phyloP scores from a whole-genome alignment of 2,888 invertebrate species.

The Lithophane semibrunnea region DNA sequence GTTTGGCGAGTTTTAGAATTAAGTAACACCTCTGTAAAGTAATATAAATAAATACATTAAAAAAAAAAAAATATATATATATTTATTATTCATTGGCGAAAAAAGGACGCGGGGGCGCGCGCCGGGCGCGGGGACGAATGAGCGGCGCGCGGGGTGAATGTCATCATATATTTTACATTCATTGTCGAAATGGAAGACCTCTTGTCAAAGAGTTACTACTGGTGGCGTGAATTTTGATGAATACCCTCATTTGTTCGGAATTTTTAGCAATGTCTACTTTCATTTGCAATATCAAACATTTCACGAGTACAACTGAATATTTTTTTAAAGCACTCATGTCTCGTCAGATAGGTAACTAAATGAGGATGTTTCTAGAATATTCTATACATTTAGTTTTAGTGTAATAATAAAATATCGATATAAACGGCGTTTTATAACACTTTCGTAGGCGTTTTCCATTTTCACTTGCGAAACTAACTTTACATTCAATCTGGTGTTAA shows the following conservation, averaged over 20 bases:
- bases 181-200: no score
- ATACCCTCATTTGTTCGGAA: neutral
- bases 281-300: neutral
- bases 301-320: neutral
- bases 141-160: no score
- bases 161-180: no score
- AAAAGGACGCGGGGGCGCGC: no score
- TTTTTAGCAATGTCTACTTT: neutral
- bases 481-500: neutral
- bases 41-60: no score
- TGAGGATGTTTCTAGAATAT: neutral
- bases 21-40: no score
- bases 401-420: neutral
- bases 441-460: neutral
- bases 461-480: neutral
- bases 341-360: neutral
- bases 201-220: no score
- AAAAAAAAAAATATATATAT: no score
- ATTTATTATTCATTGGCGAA: no score
- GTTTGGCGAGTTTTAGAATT: no score
- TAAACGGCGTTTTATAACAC: neutral
- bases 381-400: neutral
- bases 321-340: neutral
- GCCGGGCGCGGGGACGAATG: no score
- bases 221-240: no score